Base-by-base conservation (phyloP, 1,140 invertebrate genomes). In the Pseudomyrmex flavicornis region DNA sequence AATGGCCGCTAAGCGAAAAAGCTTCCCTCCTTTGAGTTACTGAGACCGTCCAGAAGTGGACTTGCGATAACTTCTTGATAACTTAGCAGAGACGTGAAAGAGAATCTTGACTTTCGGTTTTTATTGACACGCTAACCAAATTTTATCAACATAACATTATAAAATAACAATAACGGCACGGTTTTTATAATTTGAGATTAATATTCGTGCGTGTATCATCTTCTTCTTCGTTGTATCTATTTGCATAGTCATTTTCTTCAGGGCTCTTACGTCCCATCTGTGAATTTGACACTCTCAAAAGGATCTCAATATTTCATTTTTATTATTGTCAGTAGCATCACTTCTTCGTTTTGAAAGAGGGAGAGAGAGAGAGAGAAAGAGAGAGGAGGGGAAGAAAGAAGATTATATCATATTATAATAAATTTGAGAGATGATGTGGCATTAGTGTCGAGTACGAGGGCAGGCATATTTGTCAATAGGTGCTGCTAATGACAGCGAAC, bases 1-100 rank as follows among this genome's bases (percentile, higher is more conserved):
- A 94, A 94, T 94, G 92, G 93, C 91, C 91, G 92, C 92, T 93
- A 91, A 92, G 91, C 92, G 90, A 94, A 92, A 92, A 90, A 87
- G 91, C 90, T 92, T 93, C 90, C 79, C 91, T 93, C 91, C 91
- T 93, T 93, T 92, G 89, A 93, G 76, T 56, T n/a, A 88, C 91
- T 89, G 91, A 92, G 84, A 84, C 76, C 72, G 26, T 68, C 80
- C 79, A 77, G 61, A 77, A 75, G 63, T 87, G 80, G 83, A 85
- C 87, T 76, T 22, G 54, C 56, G 76, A 88, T 68, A 65, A 86
- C 70, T 77, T 68, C 59, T 59, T 80, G 80, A 88, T 90, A 85
- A 86, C 79, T 76, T 46, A 17, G 22, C 15, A 44, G 79, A 84
- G 54, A 85, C 44, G 52, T 44, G 8, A 10, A 44, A 35, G 52